Conservation (phyloP, 1,140 invertebrate genomes). For the Lepidurus couesii region DNA sequence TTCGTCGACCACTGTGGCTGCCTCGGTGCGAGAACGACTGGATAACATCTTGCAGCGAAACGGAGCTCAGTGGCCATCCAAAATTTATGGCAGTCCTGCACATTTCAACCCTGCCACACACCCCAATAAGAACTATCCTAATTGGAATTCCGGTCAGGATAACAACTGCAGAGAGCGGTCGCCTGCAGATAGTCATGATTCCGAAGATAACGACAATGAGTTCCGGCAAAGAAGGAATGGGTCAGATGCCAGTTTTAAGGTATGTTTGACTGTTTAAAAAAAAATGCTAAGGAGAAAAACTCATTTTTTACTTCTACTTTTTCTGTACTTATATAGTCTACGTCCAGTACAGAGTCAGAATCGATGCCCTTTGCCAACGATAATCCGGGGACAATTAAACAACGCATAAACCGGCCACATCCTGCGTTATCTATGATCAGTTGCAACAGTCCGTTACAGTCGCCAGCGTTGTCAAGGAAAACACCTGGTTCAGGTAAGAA, state of each 20-base stretch:
- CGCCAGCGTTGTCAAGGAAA: constrained; percentile 5
- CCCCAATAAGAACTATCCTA: background rate
- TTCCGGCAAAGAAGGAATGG: constrained; percentile 64
- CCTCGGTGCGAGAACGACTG: constrained; percentile 35
- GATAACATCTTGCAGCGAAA: constrained; percentile 36
- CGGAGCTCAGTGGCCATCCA: constrained; percentile 25
- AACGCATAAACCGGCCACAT: constrained; percentile 47
- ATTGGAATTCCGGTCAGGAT: background rate
- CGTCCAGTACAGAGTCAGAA: constrained; percentile 91
- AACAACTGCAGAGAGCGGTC: constrained; percentile 22
- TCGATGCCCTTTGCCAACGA: constrained; percentile 97
- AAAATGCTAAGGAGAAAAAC: background rate
- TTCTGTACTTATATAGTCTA: constrained; percentile 60
- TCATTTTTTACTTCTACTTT: background rate
- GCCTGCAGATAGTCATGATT: constrained; percentile 19
- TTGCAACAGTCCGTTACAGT: constrained; percentile 5
- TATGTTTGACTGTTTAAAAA: constrained; percentile 42
- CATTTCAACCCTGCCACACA: constrained; percentile 10
- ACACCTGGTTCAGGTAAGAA: background rate
- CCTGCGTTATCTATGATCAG: constrained; percentile 34
- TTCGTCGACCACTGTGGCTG: constrained; percentile 32
- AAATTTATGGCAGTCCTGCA: constrained; percentile 19
- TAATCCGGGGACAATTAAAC: constrained; percentile 95
- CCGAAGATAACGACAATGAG: constrained; percentile 28
- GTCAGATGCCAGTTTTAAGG: constrained; percentile 80